A percentile compares a stretch with the other conserved stretches of the same genome.
Evolutionary conservation across 1,140 invertebrate genomes (phyloP).

Genomic region (Nasonia giraulti): DNA sequence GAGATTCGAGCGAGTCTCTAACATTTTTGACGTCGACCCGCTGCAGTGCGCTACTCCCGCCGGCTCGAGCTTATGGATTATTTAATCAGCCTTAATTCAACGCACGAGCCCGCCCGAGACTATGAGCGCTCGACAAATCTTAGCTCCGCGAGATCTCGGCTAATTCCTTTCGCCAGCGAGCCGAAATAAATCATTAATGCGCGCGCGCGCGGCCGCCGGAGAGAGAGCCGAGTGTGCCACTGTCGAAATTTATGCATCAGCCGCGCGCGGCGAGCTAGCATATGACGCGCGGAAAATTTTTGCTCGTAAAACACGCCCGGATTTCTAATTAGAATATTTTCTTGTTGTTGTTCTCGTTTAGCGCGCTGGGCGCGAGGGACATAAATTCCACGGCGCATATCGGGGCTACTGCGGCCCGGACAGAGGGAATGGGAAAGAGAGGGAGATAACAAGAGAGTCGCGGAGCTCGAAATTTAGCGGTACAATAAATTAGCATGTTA

Average conservation of each 20-base stretch:
- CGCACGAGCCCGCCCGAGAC: neutral
- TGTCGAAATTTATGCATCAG: neutral
- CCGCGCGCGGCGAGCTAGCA: neutral
- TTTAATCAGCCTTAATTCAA: conserved; percentile 24
- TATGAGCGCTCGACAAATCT: neutral
- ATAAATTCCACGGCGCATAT: conserved; percentile 21
- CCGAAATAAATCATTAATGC: neutral
- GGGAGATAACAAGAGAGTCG: conserved; percentile 34
- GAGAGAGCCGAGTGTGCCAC: neutral
- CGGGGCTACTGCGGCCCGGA: neutral
- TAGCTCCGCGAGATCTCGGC: neutral
- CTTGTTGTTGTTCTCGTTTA: conserved; percentile 6
- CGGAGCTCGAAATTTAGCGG: conserved; percentile 64
- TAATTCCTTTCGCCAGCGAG: neutral
- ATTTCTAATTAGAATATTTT: neutral
- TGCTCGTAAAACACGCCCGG: neutral
- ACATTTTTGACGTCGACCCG: conserved; percentile 10
- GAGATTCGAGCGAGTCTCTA: neutral
- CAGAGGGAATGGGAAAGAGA: neutral
- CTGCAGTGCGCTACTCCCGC: neutral
- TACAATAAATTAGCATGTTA: conserved; percentile 72
- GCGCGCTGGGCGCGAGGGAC: neutral
- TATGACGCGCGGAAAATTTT: neutral
- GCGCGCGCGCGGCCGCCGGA: neutral
- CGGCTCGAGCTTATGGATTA: conserved; percentile 9